These are phyloP conservation scores for Meiosimyza decipiens DNA, from an alignment of 2,888 invertebrate species.

Conservation along the genomic window DNA sequence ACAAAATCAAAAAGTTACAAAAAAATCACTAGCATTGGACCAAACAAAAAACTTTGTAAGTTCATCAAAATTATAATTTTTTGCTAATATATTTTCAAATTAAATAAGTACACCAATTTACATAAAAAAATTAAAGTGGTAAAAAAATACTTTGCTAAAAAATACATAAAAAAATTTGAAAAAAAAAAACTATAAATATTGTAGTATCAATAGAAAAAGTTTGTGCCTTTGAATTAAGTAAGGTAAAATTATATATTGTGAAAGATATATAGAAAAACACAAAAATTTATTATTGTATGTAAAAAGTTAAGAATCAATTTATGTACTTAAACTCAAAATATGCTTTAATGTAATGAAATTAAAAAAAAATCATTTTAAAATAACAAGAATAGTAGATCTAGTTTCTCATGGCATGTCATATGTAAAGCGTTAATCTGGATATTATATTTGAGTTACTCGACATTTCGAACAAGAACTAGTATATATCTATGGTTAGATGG, in stretches of 20 bases:
- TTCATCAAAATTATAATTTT: slow-evolving; percentile 11
- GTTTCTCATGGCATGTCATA: too few species aligned
- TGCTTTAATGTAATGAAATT: too few species aligned
- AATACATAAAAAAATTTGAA: slow-evolving; percentile 14
- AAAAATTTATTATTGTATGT: too few species aligned
- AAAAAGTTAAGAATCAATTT: too few species aligned
- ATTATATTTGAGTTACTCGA: too few species aligned
- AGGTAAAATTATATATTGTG: slow-evolving; percentile 11
- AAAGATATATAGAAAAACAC: background rate
- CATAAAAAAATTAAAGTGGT: background rate
- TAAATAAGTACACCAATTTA: slow-evolving; percentile 26
- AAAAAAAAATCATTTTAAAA: too few species aligned
- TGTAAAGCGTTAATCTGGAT: too few species aligned
- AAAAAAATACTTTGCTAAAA: background rate
- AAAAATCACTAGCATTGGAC: slow-evolving; percentile 30
- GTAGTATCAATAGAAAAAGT: slow-evolving; percentile 30
- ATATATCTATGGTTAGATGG: too few species aligned
- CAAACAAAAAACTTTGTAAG: slow-evolving; percentile 30
- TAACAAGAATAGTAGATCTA: too few species aligned
- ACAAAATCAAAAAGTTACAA: background rate
- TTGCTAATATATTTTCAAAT: slow-evolving; percentile 7
- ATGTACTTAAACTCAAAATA: too few species aligned
- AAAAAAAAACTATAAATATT: slow-evolving; percentile 18
- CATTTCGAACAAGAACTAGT: too few species aligned
- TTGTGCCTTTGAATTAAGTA: slow-evolving; percentile 36